Conservation (phyloP, 2,113 vertebrate species). For the Tyto alba region DNA sequence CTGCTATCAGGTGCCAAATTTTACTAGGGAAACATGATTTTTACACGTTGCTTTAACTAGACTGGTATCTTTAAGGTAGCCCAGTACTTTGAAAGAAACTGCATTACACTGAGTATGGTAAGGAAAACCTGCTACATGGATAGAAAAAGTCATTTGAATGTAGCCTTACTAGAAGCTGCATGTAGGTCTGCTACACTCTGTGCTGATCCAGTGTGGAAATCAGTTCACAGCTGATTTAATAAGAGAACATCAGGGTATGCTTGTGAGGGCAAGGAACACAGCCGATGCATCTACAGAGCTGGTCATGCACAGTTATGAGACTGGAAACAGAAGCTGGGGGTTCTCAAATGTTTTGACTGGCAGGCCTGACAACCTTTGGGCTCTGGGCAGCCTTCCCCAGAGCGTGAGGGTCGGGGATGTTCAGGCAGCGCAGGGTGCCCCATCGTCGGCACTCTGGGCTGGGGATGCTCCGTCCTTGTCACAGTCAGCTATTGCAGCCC, state of each 20-base stretch:
- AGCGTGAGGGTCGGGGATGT: fast-evolving
- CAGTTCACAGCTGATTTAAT: neutral
- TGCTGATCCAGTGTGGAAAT: neutral
- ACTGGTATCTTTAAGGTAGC: neutral
- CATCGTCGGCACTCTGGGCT: neutral
- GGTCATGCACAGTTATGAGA: neutral
- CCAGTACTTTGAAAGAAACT: neutral
- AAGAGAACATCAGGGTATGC: neutral
- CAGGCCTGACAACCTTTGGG: neutral
- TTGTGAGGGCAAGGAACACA: neutral
- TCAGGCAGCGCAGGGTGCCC: too few relatives aligned
- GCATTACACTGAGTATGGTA: neutral
- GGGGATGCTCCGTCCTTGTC: neutral
- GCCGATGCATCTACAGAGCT: neutral
- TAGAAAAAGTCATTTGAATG: neutral
- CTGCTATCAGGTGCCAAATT: neutral
- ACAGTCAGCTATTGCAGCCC: neutral
- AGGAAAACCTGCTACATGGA: neutral
- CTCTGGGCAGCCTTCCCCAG: neutral
- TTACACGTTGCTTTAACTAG: neutral
- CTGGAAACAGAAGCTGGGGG: neutral
- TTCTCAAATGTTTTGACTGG: neutral
- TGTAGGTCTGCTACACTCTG: neutral
- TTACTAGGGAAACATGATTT: neutral
- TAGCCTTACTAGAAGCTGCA: neutral